Conservation (phyloP, 2,113 vertebrate genomes). For the Pedetes capensis region DNA sequence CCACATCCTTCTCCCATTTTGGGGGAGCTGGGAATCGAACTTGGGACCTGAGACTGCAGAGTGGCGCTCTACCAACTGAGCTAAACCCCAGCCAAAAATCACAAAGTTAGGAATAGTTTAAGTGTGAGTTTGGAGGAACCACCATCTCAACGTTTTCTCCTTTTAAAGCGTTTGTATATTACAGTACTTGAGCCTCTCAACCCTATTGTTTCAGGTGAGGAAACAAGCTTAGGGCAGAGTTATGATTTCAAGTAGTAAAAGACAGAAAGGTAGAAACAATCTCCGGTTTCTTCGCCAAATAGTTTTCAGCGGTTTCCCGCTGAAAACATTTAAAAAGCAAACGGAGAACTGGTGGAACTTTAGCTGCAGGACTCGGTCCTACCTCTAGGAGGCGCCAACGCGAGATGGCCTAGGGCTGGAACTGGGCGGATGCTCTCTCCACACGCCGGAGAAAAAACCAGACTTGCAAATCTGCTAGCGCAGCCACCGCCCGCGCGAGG, state of each 20-base stretch:
- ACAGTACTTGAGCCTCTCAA: background rate
- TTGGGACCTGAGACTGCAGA: too few relatives aligned
- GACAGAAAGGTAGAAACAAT: background rate
- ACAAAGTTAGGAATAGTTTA: background rate
- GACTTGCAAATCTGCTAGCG: background rate
- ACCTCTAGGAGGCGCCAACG: conserved; percentile 28
- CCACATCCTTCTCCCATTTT: too few relatives aligned
- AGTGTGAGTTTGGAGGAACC: background rate
- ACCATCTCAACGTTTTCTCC: background rate
- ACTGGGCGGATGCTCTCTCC: background rate
- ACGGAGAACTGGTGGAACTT: background rate
- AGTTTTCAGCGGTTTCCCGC: background rate
- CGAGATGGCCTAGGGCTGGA: background rate
- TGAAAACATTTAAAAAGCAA: background rate
- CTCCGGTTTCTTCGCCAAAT: background rate
- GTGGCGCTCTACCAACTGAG: too few relatives aligned
- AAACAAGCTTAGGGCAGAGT: background rate
- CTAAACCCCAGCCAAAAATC: too few relatives aligned
- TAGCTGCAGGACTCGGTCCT: background rate
- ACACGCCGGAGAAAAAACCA: background rate
- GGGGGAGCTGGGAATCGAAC: too few relatives aligned
- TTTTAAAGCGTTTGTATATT: background rate
- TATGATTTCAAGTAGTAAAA: background rate
- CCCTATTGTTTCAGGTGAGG: background rate
- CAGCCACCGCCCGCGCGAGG: background rate